A percentile compares a stretch with the other conserved stretches of the same genome.
phyloP scores from a whole-genome alignment of 2,797 vertebrate genomes.

The Kryptolebias ocellatus region DNA sequence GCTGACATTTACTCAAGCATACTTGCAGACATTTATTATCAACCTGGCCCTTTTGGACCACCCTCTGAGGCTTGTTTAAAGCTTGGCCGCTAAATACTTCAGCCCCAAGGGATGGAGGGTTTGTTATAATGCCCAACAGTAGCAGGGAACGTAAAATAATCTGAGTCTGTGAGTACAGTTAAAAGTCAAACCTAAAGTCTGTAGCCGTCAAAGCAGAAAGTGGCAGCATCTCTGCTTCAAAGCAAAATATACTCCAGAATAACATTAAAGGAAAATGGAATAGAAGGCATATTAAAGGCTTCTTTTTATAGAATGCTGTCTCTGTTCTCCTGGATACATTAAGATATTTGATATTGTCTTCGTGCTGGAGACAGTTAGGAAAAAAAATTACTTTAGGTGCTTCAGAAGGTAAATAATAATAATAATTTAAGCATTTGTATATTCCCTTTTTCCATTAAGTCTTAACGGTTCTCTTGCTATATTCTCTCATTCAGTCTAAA shows the following conservation, averaged over 20 bases:
- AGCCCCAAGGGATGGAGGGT: conserved; percentile 5
- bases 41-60: conserved; percentile 7
- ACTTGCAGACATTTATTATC: conserved; percentile 41
- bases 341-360: neutral
- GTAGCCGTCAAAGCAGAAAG: neutral
- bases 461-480: no score
- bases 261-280: neutral
- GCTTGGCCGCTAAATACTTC: conserved; percentile 11
- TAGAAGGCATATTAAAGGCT: neutral
- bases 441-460: no score
- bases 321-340: neutral
- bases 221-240: conserved; percentile 2
- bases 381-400: neutral
- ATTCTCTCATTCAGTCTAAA: no score
- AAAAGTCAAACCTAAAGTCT: conserved; percentile 5
- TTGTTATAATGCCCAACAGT: neutral
- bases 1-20: conserved; percentile 43
- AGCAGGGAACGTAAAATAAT: conserved; percentile 2
- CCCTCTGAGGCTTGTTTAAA: conserved; percentile 17
- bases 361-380: neutral
- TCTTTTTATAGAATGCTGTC: neutral
- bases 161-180: neutral
- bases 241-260: neutral
- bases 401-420: neutral
- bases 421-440: no score